Evolutionary conservation across 2,113 vertebrate species (phyloP).

Genomic region (Grammomys dolichurus): DNA sequence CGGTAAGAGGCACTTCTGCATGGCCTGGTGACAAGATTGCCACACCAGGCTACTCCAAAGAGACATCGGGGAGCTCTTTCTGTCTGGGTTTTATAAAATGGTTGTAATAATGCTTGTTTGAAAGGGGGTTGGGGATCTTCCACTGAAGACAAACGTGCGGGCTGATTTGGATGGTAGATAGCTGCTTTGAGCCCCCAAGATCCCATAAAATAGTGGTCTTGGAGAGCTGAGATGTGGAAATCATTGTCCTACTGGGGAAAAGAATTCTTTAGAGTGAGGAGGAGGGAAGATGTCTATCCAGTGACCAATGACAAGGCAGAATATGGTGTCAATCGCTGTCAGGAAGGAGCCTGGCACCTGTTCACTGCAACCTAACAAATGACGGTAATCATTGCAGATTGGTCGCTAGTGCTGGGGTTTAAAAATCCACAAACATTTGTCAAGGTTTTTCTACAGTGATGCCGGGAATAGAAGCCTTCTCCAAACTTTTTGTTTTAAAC

Average conservation of each 20-base stretch:
- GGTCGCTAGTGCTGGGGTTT: conserved; percentile 21
- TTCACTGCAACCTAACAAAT: not conserved
- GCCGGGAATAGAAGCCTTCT: not conserved
- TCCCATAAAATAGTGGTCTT: conserved; percentile 72
- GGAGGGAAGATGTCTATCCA: not conserved
- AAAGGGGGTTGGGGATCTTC: conserved; percentile 32
- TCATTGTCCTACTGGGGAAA: conserved; percentile 66
- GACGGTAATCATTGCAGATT: conserved; percentile 35
- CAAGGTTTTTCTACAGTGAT: not conserved
- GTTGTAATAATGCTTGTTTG: conserved; percentile 65
- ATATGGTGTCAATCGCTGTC: not conserved
- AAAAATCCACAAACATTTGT: conserved; percentile 51
- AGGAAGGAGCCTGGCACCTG: not conserved
- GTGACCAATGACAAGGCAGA: conserved; percentile 22
- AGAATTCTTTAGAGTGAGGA: conserved; percentile 69
- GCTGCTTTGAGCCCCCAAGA: conserved; percentile 74
- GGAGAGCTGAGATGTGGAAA: conserved; percentile 52
- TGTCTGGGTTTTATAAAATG: conserved; percentile 72
- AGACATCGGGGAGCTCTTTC: conserved; percentile 51
- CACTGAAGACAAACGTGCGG: conserved; percentile 10
- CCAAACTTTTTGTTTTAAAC: not conserved
- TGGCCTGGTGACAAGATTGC: not conserved
- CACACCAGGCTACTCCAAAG: not conserved
- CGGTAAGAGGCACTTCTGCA: not conserved
- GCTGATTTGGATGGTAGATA: conserved; percentile 63